These are phyloP conservation scores for Brachyhypopomus occidentalis DNA, from an alignment of 2,113 vertebrate species.

Conservation along the genomic window DNA sequence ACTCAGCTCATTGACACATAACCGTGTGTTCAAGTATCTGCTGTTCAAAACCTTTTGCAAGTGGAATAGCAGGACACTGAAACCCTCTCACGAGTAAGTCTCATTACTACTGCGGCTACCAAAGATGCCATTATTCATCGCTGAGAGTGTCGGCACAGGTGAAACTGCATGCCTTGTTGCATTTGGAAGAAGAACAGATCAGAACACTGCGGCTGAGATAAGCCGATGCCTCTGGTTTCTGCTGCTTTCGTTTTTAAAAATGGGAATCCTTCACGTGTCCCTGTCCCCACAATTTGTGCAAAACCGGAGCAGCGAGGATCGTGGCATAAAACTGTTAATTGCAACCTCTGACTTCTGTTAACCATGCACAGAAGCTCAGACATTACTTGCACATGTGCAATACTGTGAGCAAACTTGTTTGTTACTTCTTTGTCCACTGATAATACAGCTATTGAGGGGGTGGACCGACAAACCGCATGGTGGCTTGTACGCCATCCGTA, in stretches of 20 bases:
- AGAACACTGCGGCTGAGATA: neutral
- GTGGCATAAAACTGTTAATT: no score
- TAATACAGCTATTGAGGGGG: no score
- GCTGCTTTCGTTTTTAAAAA: neutral
- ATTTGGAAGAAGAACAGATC: neutral
- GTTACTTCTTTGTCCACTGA: no score
- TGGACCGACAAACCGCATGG: no score
- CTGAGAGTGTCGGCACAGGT: neutral
- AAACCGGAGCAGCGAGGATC: no score
- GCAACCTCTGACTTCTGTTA: no score
- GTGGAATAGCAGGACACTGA: neutral
- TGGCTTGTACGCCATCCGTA: no score
- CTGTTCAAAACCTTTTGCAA: neutral
- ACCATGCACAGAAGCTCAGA: no score
- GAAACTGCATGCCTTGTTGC: neutral
- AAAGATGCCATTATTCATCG: neutral
- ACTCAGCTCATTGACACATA: slow-evolving; percentile 4
- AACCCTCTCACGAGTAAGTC: neutral
- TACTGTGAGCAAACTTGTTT: no score
- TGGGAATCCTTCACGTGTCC: neutral
- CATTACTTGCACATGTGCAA: no score
- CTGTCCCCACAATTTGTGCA: no score
- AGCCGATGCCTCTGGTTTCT: no score
- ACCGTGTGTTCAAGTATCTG: neutral
- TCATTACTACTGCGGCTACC: neutral